Conservation (phyloP, 2,797 vertebrate genomes). For the Acanthis flammea region DNA sequence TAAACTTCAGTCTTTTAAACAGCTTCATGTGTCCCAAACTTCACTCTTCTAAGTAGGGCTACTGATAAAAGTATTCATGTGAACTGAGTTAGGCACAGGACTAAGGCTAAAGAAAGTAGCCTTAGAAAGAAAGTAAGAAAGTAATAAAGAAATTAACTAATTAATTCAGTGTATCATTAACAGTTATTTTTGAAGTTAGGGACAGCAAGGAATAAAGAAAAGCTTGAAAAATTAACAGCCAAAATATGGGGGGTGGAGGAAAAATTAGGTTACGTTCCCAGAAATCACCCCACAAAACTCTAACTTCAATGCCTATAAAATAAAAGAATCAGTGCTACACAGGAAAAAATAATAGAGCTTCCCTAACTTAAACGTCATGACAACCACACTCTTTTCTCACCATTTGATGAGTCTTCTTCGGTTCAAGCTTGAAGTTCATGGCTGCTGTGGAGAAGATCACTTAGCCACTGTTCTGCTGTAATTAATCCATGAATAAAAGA, state of each 20-base stretch:
- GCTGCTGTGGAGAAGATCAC: not conserved
- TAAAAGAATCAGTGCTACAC: not conserved
- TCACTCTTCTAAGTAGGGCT: not conserved
- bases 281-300: not conserved
- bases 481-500: constrained; percentile 46
- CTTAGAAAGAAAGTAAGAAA: constrained; percentile 6
- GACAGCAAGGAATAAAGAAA: not conserved
- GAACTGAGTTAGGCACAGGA: not conserved
- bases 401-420: not conserved
- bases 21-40: not conserved
- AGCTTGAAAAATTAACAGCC: not conserved
- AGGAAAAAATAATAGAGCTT: not conserved
- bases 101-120: not conserved
- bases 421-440: constrained; percentile 6
- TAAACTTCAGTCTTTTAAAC: not conserved
- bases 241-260: not conserved
- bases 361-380: not conserved
- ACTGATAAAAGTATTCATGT: not conserved
- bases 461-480: constrained; percentile 28
- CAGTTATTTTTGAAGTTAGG: not conserved
- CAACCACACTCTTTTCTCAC: constrained; percentile 9
- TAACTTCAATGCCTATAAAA: not conserved
- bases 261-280: not conserved
- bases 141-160: not conserved
- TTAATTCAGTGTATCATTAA: not conserved